Conservation (phyloP, 2,888 invertebrate species). For the Strigamia maritima region DNA sequence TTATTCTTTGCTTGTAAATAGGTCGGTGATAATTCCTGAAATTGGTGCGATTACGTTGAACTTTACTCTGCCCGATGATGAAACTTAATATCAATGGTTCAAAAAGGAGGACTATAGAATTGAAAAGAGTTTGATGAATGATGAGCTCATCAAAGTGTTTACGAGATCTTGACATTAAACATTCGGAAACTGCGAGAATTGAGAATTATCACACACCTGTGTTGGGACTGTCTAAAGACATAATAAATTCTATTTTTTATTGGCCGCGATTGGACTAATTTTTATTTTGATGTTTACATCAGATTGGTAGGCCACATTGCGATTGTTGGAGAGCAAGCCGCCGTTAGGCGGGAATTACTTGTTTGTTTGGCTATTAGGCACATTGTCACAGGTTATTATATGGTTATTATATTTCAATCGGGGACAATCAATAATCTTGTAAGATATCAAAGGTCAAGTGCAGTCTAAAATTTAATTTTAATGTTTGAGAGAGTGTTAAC, state of each 20-base stretch:
- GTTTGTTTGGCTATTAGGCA: conserved; percentile 80
- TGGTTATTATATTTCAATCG: no score
- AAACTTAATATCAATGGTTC: conserved; percentile 75
- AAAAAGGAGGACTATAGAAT: conserved; percentile 52
- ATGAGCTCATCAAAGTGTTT: conserved; percentile 65
- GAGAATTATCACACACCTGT: conserved; percentile 60
- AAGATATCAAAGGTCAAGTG: no score
- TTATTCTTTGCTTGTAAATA: conserved; percentile 60
- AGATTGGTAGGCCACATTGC: conserved; percentile 61
- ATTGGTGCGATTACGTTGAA: conserved; percentile 64
- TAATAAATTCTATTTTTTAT: background rate
- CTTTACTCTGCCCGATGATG: conserved; percentile 76
- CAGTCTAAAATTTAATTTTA: no score
- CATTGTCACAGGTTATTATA: conserved; percentile 64
- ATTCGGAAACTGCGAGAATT: conserved; percentile 67
- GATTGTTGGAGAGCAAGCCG: conserved; percentile 58
- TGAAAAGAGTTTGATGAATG: conserved; percentile 58
- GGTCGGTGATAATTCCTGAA: conserved; percentile 61
- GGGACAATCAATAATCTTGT: no score
- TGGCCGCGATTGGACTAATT: background rate
- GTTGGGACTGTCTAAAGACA: background rate
- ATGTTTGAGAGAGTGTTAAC: no score
- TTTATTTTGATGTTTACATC: background rate
- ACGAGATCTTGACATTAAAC: conserved; percentile 66
- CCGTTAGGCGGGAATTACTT: conserved; percentile 74